Conservation (phyloP, 2,797 vertebrate genomes). For the Ctenopoma multispine region DNA sequence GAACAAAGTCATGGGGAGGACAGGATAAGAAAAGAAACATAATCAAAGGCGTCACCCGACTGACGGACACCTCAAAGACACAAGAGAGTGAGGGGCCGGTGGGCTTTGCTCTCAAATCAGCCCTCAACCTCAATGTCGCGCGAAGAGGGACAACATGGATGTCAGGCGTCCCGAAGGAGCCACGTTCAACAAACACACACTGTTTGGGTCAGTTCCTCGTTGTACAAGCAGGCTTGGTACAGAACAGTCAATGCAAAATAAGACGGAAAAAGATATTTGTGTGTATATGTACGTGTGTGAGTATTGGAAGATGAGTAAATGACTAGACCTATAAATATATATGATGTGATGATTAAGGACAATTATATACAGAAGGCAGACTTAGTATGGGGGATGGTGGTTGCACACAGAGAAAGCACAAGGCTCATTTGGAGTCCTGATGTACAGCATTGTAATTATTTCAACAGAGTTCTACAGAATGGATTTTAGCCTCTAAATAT, state of each 20-base stretch:
- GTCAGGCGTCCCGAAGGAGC: slow-evolving; percentile 10
- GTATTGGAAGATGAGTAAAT: slow-evolving; percentile 44
- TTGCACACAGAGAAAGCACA: slow-evolving; percentile 91
- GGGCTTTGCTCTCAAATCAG: slow-evolving; percentile 16
- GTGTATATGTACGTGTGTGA: slow-evolving; percentile 32
- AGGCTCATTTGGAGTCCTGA: slow-evolving; percentile 88
- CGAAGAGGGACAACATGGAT: slow-evolving; percentile 26
- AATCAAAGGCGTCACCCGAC: background rate
- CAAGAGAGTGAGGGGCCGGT: slow-evolving; percentile 10
- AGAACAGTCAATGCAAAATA: slow-evolving; percentile 54
- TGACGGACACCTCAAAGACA: slow-evolving; percentile 50
- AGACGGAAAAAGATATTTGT: slow-evolving; percentile 19
- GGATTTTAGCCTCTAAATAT: slow-evolving; percentile 94
- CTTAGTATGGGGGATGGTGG: slow-evolving; percentile 49
- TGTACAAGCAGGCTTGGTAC: slow-evolving; percentile 64
- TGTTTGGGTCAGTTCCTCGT: slow-evolving; percentile 52
- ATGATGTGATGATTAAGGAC: slow-evolving; percentile 30
- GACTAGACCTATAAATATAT: slow-evolving; percentile 62
- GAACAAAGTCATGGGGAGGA: slow-evolving; percentile 6
- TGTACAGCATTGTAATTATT: slow-evolving; percentile 95
- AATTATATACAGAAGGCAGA: slow-evolving; percentile 51
- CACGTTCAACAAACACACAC: slow-evolving; percentile 20
- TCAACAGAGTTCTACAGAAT: slow-evolving; percentile 91
- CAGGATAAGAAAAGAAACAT: background rate
- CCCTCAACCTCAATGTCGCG: slow-evolving; percentile 38